Conservation (phyloP, 1,140 invertebrate species). For the Magallana angulata region DNA sequence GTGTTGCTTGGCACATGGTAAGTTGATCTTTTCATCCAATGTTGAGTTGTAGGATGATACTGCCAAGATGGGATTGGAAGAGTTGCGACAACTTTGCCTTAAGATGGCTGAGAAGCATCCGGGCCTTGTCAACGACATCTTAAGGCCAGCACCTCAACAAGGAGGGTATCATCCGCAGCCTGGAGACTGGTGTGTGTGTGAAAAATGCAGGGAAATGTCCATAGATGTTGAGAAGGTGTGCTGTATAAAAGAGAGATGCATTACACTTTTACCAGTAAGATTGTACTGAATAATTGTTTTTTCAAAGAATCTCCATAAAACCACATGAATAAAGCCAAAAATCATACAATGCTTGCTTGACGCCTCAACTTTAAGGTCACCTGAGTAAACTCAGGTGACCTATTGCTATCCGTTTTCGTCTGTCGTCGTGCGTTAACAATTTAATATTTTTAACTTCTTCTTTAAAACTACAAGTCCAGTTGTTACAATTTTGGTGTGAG, state of each 20-base stretch:
- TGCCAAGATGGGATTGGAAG: background rate
- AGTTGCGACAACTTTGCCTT: background rate
- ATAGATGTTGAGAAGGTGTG: background rate
- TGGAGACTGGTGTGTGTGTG: conserved; percentile 14
- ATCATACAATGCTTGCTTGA: too few relatives aligned
- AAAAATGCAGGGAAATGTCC: conserved; percentile 20
- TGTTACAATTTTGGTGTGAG: too few relatives aligned
- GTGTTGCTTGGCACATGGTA: background rate
- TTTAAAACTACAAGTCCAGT: too few relatives aligned
- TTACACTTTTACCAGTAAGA: background rate
- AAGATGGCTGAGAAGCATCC: conserved; percentile 4
- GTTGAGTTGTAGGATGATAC: background rate
- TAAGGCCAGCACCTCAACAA: background rate
- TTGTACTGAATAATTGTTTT: too few relatives aligned
- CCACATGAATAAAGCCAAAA: too few relatives aligned
- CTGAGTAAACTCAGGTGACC: too few relatives aligned
- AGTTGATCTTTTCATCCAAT: background rate
- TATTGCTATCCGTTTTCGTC: too few relatives aligned
- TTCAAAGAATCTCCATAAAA: too few relatives aligned
- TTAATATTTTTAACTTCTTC: too few relatives aligned
- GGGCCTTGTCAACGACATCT: background rate
- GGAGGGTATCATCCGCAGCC: conserved; percentile 31
- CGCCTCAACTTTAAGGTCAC: too few relatives aligned
- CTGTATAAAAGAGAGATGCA: background rate
- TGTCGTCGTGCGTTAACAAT: too few relatives aligned